Evolutionary conservation across 2,888 invertebrate genomes (phyloP), one percentile per base, ranked within the genome.

Genomic region (Meganola albula): DNA sequence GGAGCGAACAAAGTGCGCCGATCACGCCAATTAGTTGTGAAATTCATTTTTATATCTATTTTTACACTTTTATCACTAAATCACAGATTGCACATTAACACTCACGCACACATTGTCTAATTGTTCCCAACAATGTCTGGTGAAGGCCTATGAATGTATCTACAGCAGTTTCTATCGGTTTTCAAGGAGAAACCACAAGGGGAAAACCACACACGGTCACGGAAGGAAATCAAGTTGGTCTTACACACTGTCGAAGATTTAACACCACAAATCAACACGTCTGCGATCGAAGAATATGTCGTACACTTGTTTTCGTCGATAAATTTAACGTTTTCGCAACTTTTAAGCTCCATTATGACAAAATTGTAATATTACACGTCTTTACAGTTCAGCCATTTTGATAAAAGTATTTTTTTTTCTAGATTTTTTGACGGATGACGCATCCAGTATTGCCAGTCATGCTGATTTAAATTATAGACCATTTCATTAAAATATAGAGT

Each of bases 321-420:
- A 67, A 62, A 59, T 44, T 57, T 41, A 58, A 66, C 63, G 64
- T 67, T 77, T 20, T 20, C 20, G 8, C 20, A n/a, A n/a, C n/a
- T 20, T 49, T 59, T 58, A 55, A 61, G 73, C 84, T 84, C 84
- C 84, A 85, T 85, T 79, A 60, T 85, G 65, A 61, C 62, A 54
- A 70, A 59, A 68, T 64, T 61, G 44, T 56, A 68, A 64, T 59
- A n/a, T n/a, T n/a, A 75, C 71, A 82, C 83, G 80, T 83, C 77
- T 75, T 77, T 77, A 85, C 61, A 76, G 64, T 78, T 79, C 84
- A 71, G 84, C 84, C 84, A 85, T 85, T 82, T 85, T 84, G 84
- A 63, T 53, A 60, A 69, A 71, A 66, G n/a, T n/a, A n/a, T n/a
- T n/a, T n/a, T n/a, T n/a, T n/a, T n/a, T n/a, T n/a, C n/a, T n/a